phyloP scores from a whole-genome alignment of 2,888 invertebrate genomes.

The Lasioglossum lativentre region DNA sequence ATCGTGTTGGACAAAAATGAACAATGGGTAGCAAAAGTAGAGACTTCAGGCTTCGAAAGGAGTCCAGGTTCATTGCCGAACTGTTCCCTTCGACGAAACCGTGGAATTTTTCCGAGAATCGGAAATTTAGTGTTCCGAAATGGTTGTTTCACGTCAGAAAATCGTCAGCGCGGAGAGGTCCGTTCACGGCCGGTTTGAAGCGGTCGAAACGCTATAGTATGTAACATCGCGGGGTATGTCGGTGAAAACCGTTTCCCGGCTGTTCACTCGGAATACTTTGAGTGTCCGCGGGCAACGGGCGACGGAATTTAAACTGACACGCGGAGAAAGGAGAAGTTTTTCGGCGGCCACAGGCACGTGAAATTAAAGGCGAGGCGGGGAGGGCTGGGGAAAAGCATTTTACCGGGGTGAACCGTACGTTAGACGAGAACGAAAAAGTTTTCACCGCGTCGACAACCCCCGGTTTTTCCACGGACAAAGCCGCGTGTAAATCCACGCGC shows the following conservation, averaged over 20 bases:
- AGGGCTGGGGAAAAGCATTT: constrained; percentile 20
- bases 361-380: constrained; percentile 46
- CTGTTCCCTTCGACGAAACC: too few species aligned
- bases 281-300: background rate
- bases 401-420: constrained; percentile 32
- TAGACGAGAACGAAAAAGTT: constrained; percentile 41
- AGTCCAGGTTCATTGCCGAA: too few species aligned
- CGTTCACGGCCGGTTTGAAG: background rate
- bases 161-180: too few species aligned
- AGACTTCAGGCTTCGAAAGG: too few species aligned
- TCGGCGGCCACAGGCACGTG: constrained; percentile 38
- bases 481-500: constrained; percentile 35
- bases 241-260: background rate
- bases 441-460: constrained; percentile 1
- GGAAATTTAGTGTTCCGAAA: too few species aligned
- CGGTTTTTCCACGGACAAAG: constrained; percentile 17
- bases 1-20: too few species aligned
- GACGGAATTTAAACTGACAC: constrained; percentile 20
- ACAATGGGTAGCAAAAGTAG: too few species aligned
- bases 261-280: background rate
- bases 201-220: background rate
- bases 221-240: background rate
- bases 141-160: too few species aligned
- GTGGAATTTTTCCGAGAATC: too few species aligned
- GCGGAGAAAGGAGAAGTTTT: constrained; percentile 35